Base-by-base conservation (phyloP, 2,113 vertebrate genomes). In the Oplegnathus fasciatus region DNA sequence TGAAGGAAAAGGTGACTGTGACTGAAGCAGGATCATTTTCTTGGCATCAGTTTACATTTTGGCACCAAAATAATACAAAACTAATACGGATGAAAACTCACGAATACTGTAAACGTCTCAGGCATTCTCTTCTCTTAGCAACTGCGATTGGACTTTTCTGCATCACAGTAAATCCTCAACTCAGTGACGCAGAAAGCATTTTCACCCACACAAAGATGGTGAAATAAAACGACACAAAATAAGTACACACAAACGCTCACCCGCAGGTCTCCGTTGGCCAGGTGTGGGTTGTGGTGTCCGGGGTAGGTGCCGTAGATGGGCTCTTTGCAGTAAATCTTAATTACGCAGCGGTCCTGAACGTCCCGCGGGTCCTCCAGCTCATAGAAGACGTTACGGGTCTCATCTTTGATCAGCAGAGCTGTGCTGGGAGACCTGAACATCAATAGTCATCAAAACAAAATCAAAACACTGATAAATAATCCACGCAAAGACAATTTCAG, bases 321-420 rank as follows among this genome's bases (percentile, higher is more conserved):
- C 88, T 99, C 98, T 87, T 99, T 98, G 78, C 98, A 95, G 87
- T 99, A 99, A 85, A 99, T 99, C 95, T 99, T 99, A 77, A 99
- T 98, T 80, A 99, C 97, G 52, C 98, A 99, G 81, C 98, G 96
- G 94, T 99, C 98, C 91, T 99, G 98, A 80, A 99, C 97, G 58
- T 99, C 98, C 0, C 98, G 96, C 40, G 99, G 97, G 10, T 99
- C 98, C 94, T 99, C 98, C 93, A 99, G 96, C 93, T 99, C 98
- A 0, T 98, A 99, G 96, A 99, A 99, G 92, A 99, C 96, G 1
- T 99, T 99, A 0, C 98, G 96, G 0, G 97, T 96, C 95, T 99
- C 98, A 20, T 99, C 98, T 90, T 99, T 99, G 94, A 99, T 99
- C 90, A 99, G 96, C 94, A 99, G 97, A 88, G 98, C 98, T 0